Conservation (phyloP, 2,888 invertebrate genomes). For the Drosophila vallismaia region DNA sequence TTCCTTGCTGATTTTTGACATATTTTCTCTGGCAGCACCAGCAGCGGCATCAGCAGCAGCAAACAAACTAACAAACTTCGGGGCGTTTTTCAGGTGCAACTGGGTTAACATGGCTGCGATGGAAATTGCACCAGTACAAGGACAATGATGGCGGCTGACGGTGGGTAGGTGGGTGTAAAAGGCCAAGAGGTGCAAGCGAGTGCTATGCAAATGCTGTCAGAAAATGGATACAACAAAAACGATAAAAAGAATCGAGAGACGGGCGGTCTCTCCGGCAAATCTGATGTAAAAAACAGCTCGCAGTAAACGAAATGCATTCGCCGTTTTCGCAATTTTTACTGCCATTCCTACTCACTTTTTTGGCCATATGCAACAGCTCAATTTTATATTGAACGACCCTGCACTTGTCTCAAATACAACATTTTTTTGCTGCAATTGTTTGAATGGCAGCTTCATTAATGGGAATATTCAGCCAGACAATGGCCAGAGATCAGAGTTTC, state of each 20-base stretch:
- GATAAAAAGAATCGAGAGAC: constrained; percentile 16
- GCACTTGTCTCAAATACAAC: constrained; percentile 34
- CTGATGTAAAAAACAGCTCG: constrained; percentile 33
- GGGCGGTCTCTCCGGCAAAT: no score
- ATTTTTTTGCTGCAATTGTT: constrained; percentile 30
- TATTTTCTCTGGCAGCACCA: constrained; percentile 66
- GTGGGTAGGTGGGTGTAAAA: background rate
- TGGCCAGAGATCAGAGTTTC: constrained; percentile 13
- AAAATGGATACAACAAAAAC: constrained; percentile 42
- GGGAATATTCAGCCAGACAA: constrained; percentile 50
- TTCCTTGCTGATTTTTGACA: constrained; percentile 70
- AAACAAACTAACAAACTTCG: constrained; percentile 63
- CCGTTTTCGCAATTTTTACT: constrained; percentile 64
- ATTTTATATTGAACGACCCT: constrained; percentile 54
- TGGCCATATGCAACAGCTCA: constrained; percentile 67
- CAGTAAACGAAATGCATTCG: constrained; percentile 60
- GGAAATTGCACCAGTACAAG: constrained; percentile 41
- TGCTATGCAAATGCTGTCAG: constrained; percentile 65
- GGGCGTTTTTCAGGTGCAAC: constrained; percentile 62
- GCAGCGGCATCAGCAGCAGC: background rate
- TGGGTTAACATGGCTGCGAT: constrained; percentile 60
- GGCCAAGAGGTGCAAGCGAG: constrained; percentile 10
- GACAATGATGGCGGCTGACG: no score
- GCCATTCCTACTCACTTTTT: constrained; percentile 10
- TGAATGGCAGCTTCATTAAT: constrained; percentile 80